Percentiles rank a stretch among this genome's conserved stretches.
Evolutionary conservation across 2,113 vertebrate genomes (phyloP).

Genomic region (Zosterops borbonicus): DNA sequence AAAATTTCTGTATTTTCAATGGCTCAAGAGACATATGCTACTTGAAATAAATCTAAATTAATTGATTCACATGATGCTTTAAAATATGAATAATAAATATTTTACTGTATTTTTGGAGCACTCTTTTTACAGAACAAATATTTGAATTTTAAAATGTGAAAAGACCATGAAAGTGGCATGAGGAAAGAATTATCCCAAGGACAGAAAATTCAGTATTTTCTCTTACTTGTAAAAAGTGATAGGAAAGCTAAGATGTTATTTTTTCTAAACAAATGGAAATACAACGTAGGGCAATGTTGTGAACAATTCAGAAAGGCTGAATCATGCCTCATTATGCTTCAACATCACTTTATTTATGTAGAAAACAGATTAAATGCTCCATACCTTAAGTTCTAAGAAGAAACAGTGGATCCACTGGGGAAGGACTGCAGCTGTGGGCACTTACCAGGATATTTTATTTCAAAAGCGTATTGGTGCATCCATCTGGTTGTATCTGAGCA

Average conservation of each 20-base stretch:
- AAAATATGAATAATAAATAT: not conserved
- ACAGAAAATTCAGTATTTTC: not conserved
- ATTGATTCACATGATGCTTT: not conserved
- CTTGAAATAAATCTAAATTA: not conserved
- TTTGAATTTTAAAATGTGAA: not conserved
- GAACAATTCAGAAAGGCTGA: not conserved
- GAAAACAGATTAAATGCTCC: not conserved
- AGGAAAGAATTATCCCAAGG: not conserved
- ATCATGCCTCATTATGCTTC: not conserved
- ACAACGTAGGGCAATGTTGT: not conserved
- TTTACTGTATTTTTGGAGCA: not conserved
- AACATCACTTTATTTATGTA: not conserved
- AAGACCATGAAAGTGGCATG: not conserved
- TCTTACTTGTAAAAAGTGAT: not conserved
- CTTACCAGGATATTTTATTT: not conserved
- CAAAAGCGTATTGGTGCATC: not conserved
- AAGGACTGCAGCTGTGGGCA: fast-evolving
- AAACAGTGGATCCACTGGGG: not conserved
- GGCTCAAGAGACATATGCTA: not conserved
- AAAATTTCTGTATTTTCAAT: not conserved
- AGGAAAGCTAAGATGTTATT: not conserved
- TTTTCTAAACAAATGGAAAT: not conserved
- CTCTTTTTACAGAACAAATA: not conserved
- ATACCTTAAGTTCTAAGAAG: not conserved
- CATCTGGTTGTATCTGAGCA: not conserved